phyloP scores from a whole-genome alignment of 2,888 invertebrate genomes.

The Imbricaverruca yamaguchii region DNA sequence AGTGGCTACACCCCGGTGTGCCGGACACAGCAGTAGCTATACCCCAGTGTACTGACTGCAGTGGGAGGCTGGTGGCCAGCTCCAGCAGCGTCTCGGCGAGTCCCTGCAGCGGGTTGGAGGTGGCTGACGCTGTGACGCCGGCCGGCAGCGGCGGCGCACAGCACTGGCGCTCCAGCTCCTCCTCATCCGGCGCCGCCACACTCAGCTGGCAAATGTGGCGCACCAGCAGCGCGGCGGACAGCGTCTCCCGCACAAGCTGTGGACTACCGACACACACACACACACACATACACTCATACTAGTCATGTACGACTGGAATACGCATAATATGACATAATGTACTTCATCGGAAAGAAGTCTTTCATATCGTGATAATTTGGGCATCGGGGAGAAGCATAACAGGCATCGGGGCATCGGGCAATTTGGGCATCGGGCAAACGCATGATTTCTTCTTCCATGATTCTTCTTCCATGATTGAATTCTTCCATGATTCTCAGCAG shows the following conservation, averaged over 20 bases:
- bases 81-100: slow-evolving; percentile 25
- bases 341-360: no score
- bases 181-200: slow-evolving; percentile 48
- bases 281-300: slow-evolving; percentile 42
- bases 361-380: no score
- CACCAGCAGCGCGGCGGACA: slow-evolving; percentile 50
- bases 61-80: slow-evolving; percentile 28
- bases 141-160: slow-evolving; percentile 27
- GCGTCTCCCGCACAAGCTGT: slow-evolving; percentile 62
- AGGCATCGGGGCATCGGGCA: no score
- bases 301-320: no score
- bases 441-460: no score
- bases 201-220: slow-evolving; percentile 31
- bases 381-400: no score
- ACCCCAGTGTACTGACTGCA: slow-evolving; percentile 28
- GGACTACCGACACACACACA: slow-evolving; percentile 81
- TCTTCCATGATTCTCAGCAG: no score
- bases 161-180: slow-evolving; percentile 38
- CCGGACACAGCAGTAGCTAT: no score
- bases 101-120: not conserved
- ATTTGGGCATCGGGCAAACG: no score
- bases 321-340: no score
- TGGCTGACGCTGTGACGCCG: slow-evolving; percentile 29
- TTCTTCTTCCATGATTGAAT: no score
- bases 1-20: no score